Percentiles rank a stretch among this genome's conserved stretches.
These are phyloP conservation scores for Cantharis rufa DNA, from an alignment of 2,888 invertebrate genomes.

Conservation along the genomic window DNA sequence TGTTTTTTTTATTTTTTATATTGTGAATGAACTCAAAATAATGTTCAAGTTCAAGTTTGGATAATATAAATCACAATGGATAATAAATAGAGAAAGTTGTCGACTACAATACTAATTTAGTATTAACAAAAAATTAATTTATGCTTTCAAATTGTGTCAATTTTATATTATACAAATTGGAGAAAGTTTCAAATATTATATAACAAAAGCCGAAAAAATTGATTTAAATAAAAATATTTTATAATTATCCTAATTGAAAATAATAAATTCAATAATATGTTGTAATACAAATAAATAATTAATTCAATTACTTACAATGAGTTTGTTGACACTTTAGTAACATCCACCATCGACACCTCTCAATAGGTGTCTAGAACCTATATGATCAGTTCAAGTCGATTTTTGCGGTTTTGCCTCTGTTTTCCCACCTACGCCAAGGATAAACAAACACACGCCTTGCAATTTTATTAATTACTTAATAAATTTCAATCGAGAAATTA, in stretches of 20 bases:
- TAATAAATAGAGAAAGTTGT: not conserved
- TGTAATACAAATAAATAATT: not conserved
- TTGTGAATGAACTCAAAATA: not conserved
- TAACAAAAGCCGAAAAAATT: not conserved
- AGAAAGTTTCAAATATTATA: not conserved
- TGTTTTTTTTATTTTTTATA: not conserved
- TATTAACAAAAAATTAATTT: not conserved
- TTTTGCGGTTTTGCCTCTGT: constrained; percentile 13
- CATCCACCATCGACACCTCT: constrained; percentile 6
- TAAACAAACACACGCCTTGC: constrained; percentile 15
- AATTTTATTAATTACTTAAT: constrained; percentile 4
- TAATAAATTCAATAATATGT: not conserved
- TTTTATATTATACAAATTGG: not conserved
- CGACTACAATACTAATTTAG: not conserved
- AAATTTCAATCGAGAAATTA: not conserved
- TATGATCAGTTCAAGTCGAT: constrained; percentile 17
- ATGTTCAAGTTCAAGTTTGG: not conserved
- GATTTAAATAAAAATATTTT: not conserved
- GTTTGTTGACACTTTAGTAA: not conserved
- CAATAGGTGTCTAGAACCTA: constrained; percentile 11
- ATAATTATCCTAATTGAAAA: not conserved
- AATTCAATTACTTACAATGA: not conserved
- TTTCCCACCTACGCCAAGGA: constrained; percentile 19
- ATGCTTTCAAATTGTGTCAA: not conserved
- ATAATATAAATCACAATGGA: not conserved